phyloP scores from a whole-genome alignment of 2,113 vertebrate species.

The Oncorhynchus kisutch region DNA sequence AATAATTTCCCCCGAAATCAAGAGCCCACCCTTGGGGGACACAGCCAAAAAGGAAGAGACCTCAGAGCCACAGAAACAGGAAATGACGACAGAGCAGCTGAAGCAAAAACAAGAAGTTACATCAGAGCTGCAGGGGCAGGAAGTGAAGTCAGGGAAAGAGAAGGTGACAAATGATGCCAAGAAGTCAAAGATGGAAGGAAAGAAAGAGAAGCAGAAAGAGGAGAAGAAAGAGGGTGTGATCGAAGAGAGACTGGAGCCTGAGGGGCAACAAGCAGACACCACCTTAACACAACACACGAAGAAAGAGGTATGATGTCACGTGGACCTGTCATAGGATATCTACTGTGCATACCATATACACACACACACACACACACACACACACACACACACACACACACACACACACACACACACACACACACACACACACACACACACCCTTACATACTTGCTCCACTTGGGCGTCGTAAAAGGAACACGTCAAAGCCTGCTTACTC shows the following conservation, averaged over 20 bases:
- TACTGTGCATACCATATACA: background rate
- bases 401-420: too few relatives aligned
- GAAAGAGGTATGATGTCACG: slow-evolving; percentile 43
- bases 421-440: too few relatives aligned
- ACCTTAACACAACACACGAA: slow-evolving; percentile 20
- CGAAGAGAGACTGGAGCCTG: slow-evolving; percentile 52
- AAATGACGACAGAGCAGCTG: background rate
- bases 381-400: too few relatives aligned
- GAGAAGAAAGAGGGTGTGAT: slow-evolving; percentile 20
- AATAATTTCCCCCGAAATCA: slow-evolving; percentile 9
- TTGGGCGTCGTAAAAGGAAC: background rate
- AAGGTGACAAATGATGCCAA: background rate
- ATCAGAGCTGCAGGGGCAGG: slow-evolving; percentile 2
- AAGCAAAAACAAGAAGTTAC: background rate
- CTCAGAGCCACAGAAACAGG: slow-evolving; percentile 9
- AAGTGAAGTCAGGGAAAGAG: slow-evolving; percentile 13
- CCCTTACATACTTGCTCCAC: background rate
- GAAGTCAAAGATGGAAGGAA: background rate
- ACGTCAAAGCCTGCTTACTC: too few relatives aligned
- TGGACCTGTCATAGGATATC: background rate
- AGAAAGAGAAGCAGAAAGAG: slow-evolving; percentile 5
- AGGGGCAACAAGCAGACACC: slow-evolving; percentile 50
- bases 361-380: too few relatives aligned
- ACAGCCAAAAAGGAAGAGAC: slow-evolving; percentile 13
- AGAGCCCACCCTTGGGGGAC: slow-evolving; percentile 2